Evolutionary conservation across 2,797 vertebrate genomes (phyloP).

Genomic region (Eospalax fontanierii): DNA sequence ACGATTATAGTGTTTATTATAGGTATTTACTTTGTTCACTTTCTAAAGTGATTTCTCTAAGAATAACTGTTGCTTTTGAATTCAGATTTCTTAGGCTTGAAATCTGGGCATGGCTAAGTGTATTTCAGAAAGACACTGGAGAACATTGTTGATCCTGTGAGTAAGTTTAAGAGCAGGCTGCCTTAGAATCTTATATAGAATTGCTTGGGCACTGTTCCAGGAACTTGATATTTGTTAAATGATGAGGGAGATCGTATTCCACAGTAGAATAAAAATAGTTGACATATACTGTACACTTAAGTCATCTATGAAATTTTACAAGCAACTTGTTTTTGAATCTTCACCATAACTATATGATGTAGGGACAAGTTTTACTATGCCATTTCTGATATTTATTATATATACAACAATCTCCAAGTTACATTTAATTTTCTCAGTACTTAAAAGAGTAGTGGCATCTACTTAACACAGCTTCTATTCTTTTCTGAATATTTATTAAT

Average conservation of each 20-base stretch:
- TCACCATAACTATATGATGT: background rate
- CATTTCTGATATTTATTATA: constrained; percentile 40
- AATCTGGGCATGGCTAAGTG: background rate
- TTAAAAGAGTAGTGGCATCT: background rate
- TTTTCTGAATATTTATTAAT: constrained; percentile 13
- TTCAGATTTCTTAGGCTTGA: background rate
- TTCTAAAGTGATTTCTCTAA: constrained; percentile 15
- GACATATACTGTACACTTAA: background rate
- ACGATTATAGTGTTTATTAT: background rate
- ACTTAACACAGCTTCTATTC: background rate
- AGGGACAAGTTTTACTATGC: background rate
- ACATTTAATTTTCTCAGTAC: background rate
- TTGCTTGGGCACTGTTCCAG: background rate
- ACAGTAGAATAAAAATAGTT: constrained; percentile 24
- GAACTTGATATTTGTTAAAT: constrained; percentile 9
- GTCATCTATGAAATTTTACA: background rate
- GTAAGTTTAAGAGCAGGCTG: background rate
- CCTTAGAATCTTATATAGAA: background rate
- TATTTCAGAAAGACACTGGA: background rate
- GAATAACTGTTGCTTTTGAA: background rate
- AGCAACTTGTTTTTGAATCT: background rate
- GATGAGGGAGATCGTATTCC: background rate
- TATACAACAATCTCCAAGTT: background rate
- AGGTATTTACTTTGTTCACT: background rate
- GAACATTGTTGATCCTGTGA: background rate